Evolutionary conservation across 2,113 vertebrate species (phyloP).

Genomic region (Centropus unirufus): DNA sequence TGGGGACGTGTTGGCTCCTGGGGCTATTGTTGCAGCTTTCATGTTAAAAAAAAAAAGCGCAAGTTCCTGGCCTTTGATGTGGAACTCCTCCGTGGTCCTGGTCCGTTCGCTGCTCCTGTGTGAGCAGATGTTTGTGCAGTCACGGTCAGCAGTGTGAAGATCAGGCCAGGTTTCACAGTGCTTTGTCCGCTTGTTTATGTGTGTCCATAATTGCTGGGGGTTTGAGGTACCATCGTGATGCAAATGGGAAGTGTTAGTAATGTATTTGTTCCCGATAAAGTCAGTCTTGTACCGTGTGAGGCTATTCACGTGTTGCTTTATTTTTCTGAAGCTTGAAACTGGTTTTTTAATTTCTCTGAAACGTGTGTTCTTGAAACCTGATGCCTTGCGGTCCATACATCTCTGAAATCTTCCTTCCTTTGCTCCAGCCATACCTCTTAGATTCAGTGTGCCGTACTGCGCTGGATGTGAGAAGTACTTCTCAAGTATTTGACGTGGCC

Average conservation of each 20-base stretch:
- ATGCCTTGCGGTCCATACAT: neutral
- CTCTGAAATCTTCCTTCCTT: neutral
- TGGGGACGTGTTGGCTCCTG: neutral
- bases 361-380: neutral
- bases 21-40: neutral
- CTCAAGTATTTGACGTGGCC: neutral
- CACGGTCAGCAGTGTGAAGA: neutral
- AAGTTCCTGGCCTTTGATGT: conserved; percentile 1
- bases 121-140: conserved; percentile 21
- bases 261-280: neutral
- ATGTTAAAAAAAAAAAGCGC: neutral
- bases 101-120: neutral
- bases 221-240: neutral
- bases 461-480: neutral
- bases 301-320: neutral
- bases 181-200: conserved; percentile 23
- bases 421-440: neutral
- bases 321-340: neutral
- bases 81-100: neutral
- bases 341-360: neutral
- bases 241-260: neutral
- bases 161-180: conserved; percentile 1
- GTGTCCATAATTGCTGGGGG: neutral
- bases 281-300: neutral
- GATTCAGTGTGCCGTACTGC: neutral